phyloP scores from a whole-genome alignment of 2,888 invertebrate genomes.

The Lithodes maja region DNA sequence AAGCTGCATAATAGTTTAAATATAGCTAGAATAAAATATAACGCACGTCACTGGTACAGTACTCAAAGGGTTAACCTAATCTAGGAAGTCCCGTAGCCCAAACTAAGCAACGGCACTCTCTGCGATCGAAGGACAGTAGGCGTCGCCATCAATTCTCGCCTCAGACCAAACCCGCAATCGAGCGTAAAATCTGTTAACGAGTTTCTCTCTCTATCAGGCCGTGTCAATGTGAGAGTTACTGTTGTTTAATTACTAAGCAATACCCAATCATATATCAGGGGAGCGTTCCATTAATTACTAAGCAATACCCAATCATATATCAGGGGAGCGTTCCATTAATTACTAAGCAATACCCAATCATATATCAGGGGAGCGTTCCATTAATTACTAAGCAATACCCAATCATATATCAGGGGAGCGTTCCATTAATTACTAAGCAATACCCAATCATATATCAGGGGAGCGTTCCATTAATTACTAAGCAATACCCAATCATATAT shows the following conservation, averaged over 20 bases:
- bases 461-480: too few species aligned
- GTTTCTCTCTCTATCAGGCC: conserved; percentile 25
- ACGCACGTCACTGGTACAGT: too few species aligned
- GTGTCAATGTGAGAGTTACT: conserved; percentile 24
- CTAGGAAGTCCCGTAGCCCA: too few species aligned
- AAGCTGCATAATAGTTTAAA: too few species aligned
- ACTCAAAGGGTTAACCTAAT: too few species aligned
- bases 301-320: too few species aligned
- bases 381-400: conserved; percentile 26
- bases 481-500: conserved; percentile 24
- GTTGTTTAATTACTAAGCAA: conserved; percentile 30
- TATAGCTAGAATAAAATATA: too few species aligned
- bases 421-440: conserved; percentile 32
- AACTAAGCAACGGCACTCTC: too few species aligned
- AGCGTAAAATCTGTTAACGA: conserved; percentile 24
- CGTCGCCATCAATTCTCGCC: conserved; percentile 2
- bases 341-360: too few species aligned
- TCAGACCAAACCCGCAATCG: not conserved
- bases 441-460: too few species aligned
- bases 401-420: too few species aligned
- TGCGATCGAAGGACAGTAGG: not conserved
- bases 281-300: conserved; percentile 6
- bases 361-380: conserved; percentile 14
- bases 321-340: conserved; percentile 9
- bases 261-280: conserved; percentile 23